A percentile compares a stretch with the other conserved stretches of the same genome.
These are phyloP conservation scores for Masticophis lateralis DNA, from an alignment of 2,797 vertebrate genomes.

Conservation along the genomic window DNA sequence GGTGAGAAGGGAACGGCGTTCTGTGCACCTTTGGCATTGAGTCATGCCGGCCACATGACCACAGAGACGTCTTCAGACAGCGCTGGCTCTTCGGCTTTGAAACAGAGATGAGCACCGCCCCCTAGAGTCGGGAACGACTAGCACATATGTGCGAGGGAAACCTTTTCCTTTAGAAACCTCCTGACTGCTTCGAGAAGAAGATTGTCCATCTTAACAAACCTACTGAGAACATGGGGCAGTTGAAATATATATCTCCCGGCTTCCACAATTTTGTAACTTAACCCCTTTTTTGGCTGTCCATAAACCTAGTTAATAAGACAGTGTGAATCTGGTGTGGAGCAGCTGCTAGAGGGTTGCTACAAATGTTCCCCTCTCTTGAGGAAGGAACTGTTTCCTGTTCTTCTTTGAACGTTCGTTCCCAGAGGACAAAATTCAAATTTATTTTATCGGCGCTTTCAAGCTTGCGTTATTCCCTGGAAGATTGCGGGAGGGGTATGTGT, in stretches of 20 bases:
- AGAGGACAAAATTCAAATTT: neutral
- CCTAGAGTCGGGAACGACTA: too few species aligned
- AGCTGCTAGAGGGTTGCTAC: neutral
- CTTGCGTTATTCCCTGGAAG: neutral
- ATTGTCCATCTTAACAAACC: neutral
- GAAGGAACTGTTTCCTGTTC: neutral
- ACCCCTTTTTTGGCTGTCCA: neutral
- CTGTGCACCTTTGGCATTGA: too few species aligned
- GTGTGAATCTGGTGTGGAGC: neutral
- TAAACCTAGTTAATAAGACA: neutral
- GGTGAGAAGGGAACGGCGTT: too few species aligned
- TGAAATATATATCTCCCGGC: neutral
- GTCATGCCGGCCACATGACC: too few species aligned
- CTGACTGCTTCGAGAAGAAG: neutral
- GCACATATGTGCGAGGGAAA: too few species aligned
- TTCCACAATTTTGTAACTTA: neutral
- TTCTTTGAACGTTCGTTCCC: neutral
- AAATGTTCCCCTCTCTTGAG: neutral
- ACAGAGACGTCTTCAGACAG: too few species aligned
- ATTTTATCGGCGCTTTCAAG: neutral
- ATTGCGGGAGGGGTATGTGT: neutral
- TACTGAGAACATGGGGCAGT: neutral
- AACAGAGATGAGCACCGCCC: too few species aligned
- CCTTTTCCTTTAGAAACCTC: neutral
- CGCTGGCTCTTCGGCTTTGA: too few species aligned